Percentiles rank a stretch among this genome's conserved stretches.
Conservation (phyloP, 2,113 vertebrate species). For the Rhinolophus sinicus region DNA sequence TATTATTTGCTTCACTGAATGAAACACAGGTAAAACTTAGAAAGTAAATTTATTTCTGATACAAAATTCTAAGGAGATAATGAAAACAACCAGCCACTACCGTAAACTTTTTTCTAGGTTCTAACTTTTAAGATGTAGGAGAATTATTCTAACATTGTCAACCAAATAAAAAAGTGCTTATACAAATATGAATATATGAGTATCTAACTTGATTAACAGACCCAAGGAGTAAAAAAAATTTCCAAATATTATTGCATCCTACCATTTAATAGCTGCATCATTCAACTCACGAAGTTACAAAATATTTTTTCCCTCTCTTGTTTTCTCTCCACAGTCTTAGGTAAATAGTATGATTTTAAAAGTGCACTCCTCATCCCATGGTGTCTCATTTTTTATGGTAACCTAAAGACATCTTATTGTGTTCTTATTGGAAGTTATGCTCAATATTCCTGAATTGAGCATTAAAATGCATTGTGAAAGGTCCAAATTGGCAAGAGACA, state of each 20-base stretch:
- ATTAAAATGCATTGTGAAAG: not conserved
- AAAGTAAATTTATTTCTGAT: constrained; percentile 10
- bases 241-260: constrained; percentile 46
- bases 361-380: not conserved
- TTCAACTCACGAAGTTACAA: not conserved
- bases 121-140: constrained; percentile 13
- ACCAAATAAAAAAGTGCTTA: constrained; percentile 15
- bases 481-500: not conserved
- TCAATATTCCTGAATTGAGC: not conserved
- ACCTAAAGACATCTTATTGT: not conserved
- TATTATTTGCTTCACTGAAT: not conserved
- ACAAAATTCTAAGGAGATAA: constrained; percentile 45
- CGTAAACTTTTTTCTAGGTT: not conserved
- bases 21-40: not conserved
- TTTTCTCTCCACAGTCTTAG: not conserved
- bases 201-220: constrained; percentile 50
- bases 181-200: constrained; percentile 46
- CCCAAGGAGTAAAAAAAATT: constrained; percentile 25
- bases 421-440: not conserved
- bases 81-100: not conserved
- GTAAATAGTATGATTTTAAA: not conserved
- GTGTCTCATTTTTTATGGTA: not conserved
- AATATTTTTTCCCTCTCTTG: not conserved
- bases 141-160: constrained; percentile 16
- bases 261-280: constrained; percentile 53